phyloP scores from a whole-genome alignment of 2,888 invertebrate genomes.

The Megaustenia siamemsis region DNA sequence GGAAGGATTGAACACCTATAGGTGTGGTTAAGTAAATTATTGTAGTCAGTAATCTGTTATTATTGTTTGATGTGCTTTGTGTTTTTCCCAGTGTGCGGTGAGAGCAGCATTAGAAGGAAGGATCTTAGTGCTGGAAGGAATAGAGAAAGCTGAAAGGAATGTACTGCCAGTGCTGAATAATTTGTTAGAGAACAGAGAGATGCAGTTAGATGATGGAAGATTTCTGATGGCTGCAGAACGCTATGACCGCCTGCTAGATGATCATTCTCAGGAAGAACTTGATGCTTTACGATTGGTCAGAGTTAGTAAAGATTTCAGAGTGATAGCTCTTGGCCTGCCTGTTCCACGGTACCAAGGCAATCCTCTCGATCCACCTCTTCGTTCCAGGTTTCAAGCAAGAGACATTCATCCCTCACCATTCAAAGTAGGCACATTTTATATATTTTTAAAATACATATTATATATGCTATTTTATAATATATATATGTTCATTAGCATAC shows the following conservation, averaged over 20 bases:
- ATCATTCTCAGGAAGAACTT: slow-evolving; percentile 89
- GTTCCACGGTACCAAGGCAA: slow-evolving; percentile 85
- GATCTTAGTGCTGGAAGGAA: slow-evolving; percentile 93
- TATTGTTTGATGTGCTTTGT: too few relatives aligned
- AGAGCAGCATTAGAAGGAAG: slow-evolving; percentile 93
- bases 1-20: too few relatives aligned
- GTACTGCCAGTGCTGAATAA: slow-evolving; percentile 97
- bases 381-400: slow-evolving; percentile 96
- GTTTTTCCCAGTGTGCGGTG: slow-evolving; percentile 89
- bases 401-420: slow-evolving; percentile 85
- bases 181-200: slow-evolving; percentile 96
- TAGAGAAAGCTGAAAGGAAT: slow-evolving; percentile 98
- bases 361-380: slow-evolving; percentile 95
- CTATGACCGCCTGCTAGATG: slow-evolving; percentile 93
- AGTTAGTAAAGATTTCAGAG: slow-evolving; percentile 93
- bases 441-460: too few relatives aligned
- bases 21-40: too few relatives aligned
- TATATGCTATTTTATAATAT: too few relatives aligned
- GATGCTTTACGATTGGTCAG: slow-evolving; percentile 92
- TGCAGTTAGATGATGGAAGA: slow-evolving; percentile 98
- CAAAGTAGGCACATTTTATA: slow-evolving; percentile 76
- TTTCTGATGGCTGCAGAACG: slow-evolving; percentile 92
- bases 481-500: too few relatives aligned
- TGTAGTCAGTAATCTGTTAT: too few relatives aligned
- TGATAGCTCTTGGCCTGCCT: slow-evolving; percentile 79